Conservation (phyloP, 2,888 invertebrate genomes). For the Luffia ferchaultella region DNA sequence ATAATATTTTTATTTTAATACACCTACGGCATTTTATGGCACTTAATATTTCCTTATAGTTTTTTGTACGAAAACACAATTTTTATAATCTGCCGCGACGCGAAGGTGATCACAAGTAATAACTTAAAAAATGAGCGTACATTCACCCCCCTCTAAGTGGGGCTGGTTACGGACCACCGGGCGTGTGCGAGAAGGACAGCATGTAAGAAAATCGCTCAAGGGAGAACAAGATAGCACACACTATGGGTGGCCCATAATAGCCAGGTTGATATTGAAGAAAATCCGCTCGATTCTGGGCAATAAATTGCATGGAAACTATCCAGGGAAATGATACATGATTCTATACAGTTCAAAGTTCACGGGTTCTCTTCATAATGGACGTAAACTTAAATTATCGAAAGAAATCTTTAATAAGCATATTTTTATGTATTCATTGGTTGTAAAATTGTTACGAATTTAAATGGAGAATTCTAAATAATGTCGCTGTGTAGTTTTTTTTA, state of each 20-base stretch:
- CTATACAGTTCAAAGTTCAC: too few species aligned
- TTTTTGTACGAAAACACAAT: not conserved
- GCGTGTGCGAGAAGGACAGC: conserved; percentile 6
- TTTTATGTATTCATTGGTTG: too few species aligned
- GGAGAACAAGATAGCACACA: conserved; percentile 22
- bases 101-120: conserved; percentile 23
- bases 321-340: not conserved
- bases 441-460: too few species aligned
- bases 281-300: not conserved
- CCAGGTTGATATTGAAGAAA: not conserved
- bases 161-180: conserved; percentile 17
- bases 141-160: conserved; percentile 20
- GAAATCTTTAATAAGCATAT: too few species aligned
- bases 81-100: not conserved
- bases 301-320: conserved; percentile 8
- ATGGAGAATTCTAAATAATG: too few species aligned
- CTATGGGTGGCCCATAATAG: conserved; percentile 32
- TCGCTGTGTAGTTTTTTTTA: too few species aligned
- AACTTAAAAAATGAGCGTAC: conserved; percentile 28
- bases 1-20: too few species aligned
- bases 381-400: too few species aligned
- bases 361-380: too few species aligned
- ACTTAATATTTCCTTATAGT: too few species aligned
- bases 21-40: too few species aligned
- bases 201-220: conserved; percentile 22